Base-by-base conservation (phyloP, 2,888 invertebrate species). In the Andrena bicolor region DNA sequence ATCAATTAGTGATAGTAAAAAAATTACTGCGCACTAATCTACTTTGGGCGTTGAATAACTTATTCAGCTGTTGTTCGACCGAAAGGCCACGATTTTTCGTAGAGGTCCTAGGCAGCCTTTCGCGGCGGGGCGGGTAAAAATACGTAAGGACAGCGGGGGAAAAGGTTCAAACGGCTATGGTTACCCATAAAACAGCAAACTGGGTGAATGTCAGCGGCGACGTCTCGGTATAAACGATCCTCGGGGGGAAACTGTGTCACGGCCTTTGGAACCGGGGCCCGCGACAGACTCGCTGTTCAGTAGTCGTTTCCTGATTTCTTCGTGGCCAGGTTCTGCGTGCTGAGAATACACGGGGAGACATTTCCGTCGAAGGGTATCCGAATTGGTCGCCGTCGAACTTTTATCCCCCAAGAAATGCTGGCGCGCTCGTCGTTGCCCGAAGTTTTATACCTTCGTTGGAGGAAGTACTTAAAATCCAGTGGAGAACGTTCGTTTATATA, bases 171-270 rank as follows among this genome's bases (percentile, higher is more conserved):
- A 20, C 61, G 23, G 35, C 20, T 70, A 74, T 68, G 73, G 56
- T 30, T 30, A 70, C 23, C 80, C 66, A 53, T 83, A 72, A 84
- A 83, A 76, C 65, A 49, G 48, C 53, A 74, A 89, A 85, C 82
- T 87, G 83, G 87, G 87, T 88, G 87, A 90, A 88, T 88, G 88
- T 88, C 76, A 16, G 66, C 41, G 48, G 23, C 20, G 48, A 16
- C 30, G 28, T 10, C 76, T 79, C 77, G 70, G 61, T 73, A 71
- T 71, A 83, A 66, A 80, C 41, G 77, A 78, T 81, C 60, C 58
- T 83, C 75, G 66, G 60, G 69, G 71, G 70, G 69, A 48, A 91
- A 89, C 85, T 90, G 83, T 88, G 90, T 91, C 90, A 91, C 49
- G 89, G 90, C 26, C 83, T 73, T 68, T 61, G n/a, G 61, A 56